Percentiles rank a stretch among this genome's conserved stretches.
These are phyloP conservation scores for Rhopilema esculentum DNA, from an alignment of 30 jellyfish, hydroid and myxozoan species.

Conservation along the genomic window DNA sequence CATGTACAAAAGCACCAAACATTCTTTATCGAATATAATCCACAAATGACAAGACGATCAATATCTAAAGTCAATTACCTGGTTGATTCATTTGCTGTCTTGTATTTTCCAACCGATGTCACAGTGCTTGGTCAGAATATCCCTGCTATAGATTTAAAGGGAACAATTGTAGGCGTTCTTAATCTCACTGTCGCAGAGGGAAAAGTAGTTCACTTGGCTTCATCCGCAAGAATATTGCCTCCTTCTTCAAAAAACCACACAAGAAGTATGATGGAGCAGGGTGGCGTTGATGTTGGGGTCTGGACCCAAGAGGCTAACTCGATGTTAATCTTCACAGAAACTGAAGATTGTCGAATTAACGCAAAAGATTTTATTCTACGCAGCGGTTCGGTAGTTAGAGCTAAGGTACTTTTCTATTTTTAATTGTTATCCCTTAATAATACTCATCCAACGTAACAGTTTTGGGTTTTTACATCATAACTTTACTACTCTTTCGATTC, in stretches of 20 bases:
- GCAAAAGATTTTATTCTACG: constrained; percentile 49
- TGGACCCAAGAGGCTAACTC: constrained; percentile 62
- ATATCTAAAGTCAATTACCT: constrained; percentile 38
- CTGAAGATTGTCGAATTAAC: constrained; percentile 20
- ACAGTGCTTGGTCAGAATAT: constrained; percentile 30
- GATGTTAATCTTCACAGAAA: constrained; percentile 21
- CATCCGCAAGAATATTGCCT: constrained; percentile 35
- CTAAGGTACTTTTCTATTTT: constrained; percentile 19
- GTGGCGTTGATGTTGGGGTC: constrained; percentile 52
- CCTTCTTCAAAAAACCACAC: constrained; percentile 38
- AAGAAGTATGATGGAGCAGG: not conserved
- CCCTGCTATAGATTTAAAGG: constrained; percentile 41
- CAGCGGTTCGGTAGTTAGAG: constrained; percentile 32
- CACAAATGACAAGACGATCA: constrained; percentile 59
- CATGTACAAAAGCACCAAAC: constrained; percentile 44
- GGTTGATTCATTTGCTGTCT: constrained; percentile 14
- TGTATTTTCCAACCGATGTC: constrained; percentile 56
- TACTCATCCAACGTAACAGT: no score
- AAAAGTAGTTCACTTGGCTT: constrained; percentile 22
- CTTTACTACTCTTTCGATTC: no score
- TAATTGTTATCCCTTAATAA: no score
- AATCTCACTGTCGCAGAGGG: constrained; percentile 63
- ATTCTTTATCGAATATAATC: constrained; percentile 54
- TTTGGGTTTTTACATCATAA: no score
- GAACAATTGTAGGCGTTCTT: constrained; percentile 52